These are phyloP conservation scores for Macrochelys suwanniensis DNA, from an alignment of 2,797 vertebrate genomes.

Conservation along the genomic window DNA sequence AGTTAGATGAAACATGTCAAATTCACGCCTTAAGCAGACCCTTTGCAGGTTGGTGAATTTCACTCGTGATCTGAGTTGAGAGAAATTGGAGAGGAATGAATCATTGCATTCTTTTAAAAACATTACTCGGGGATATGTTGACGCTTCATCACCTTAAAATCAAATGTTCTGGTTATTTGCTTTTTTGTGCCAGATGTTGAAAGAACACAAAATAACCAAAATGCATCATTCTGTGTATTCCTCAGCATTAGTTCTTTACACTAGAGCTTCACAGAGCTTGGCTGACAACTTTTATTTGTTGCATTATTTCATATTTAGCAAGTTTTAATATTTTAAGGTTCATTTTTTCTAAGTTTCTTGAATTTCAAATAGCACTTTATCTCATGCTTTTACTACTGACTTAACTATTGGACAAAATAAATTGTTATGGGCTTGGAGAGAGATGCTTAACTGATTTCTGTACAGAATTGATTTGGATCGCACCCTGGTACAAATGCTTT, in stretches of 20 bases:
- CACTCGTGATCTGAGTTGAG: neutral
- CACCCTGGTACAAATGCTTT: conserved; percentile 71
- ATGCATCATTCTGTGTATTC: neutral
- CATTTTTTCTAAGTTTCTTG: conserved; percentile 63
- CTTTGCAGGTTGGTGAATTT: neutral
- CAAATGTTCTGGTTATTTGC: neutral
- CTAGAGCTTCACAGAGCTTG: conserved; percentile 7
- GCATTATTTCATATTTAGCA: conserved; percentile 71
- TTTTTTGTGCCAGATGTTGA: neutral
- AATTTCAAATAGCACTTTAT: conserved; percentile 86
- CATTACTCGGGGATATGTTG: neutral
- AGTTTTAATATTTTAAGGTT: conserved; percentile 60
- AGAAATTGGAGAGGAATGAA: neutral
- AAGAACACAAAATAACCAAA: conserved; percentile 5
- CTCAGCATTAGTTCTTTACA: neutral
- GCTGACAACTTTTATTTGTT: conserved; percentile 62
- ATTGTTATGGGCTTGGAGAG: conserved; percentile 62
- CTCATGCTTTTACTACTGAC: conserved; percentile 84
- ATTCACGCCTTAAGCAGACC: neutral
- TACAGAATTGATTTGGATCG: conserved; percentile 66
- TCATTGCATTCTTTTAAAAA: rapidly evolving
- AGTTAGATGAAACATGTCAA: neutral
- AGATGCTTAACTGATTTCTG: conserved; percentile 62
- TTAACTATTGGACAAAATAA: conserved; percentile 71
- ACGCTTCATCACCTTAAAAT: conserved; percentile 14